Evolutionary conservation across 2,888 invertebrate genomes (phyloP).

Genomic region (Chaitophorus viminalis): DNA sequence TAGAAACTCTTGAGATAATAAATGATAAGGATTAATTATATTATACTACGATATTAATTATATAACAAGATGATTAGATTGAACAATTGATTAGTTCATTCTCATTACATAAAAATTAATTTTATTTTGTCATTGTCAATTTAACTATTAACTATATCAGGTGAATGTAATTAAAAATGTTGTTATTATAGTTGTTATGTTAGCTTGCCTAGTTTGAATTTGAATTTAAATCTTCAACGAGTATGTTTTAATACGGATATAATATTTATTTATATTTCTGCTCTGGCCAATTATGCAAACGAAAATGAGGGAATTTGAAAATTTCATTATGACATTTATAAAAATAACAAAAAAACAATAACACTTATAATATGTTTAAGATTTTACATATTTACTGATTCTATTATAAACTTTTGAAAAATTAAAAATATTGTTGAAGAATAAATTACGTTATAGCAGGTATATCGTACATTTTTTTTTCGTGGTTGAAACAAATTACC

Average conservation of each 20-base stretch:
- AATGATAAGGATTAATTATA: slow-evolving; percentile 14
- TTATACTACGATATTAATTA: slow-evolving; percentile 28
- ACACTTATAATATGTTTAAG: neutral
- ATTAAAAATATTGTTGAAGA: neutral
- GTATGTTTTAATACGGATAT: neutral
- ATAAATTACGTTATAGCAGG: neutral
- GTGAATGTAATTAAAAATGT: neutral
- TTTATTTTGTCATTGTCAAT: neutral
- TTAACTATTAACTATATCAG: neutral
- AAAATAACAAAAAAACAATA: neutral
- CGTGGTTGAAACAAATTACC: neutral
- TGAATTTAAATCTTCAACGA: neutral
- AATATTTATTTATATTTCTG: too few species aligned
- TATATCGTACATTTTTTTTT: neutral
- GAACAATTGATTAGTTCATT: slow-evolving; percentile 12
- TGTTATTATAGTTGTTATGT: neutral
- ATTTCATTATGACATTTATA: neutral
- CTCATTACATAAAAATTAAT: neutral
- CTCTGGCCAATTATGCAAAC: neutral
- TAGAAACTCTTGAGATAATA: slow-evolving; percentile 37
- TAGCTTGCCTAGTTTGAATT: neutral
- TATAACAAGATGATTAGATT: slow-evolving; percentile 14
- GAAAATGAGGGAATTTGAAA: neutral
- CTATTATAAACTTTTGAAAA: neutral
- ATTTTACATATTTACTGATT: neutral